Base-by-base conservation (phyloP, 2,113 vertebrate species). In the Scomber japonicus region DNA sequence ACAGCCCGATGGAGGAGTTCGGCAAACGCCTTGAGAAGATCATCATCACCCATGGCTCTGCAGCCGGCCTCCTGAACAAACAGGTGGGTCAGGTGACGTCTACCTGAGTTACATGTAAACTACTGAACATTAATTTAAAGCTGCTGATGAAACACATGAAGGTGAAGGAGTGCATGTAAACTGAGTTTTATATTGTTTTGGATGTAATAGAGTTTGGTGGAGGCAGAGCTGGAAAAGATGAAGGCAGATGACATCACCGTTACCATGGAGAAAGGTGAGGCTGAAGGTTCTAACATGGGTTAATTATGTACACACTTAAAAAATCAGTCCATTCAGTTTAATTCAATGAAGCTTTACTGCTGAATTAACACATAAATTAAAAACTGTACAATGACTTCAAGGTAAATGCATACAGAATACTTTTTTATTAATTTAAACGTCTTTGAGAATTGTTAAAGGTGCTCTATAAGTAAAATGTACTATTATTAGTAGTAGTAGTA, bases 1-100 rank as follows among this genome's bases (percentile, higher is more conserved):
- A 45, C 2, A 62, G 94, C 68, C 86, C 91, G 78, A 94, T 96
- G 0, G 96, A 97, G 76, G 96, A 96, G 87, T 64, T 99, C 86
- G 93, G 79, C 64, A 88, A 78, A 21, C 95, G 96, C 75, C 93
- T 99, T 89, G 96, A 98, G 80, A 96, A 98, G 86, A 99, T 99
- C 81, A 95, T 99, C 81, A 94, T 93, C 69, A 95, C 88, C 0
- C 95, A 98, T 0, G 95, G 96, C 10, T 95, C 96, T 4, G 91
- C 94, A 0, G 71, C 55, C 0, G 65, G 75, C 16, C 35, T 94
- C 14, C 57, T 85, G 61, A 77, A 93, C 44, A 61, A 75, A 70
- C 96, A 95, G 81, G 92, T 90, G n/a, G 16, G n/a, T 55, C 15
- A n/a, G 3, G 0, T 17, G 16, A 63, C 16, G 27, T 68, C 35